Conservation (phyloP, 1,140 invertebrate genomes). For the Drosophila sp. region DNA sequence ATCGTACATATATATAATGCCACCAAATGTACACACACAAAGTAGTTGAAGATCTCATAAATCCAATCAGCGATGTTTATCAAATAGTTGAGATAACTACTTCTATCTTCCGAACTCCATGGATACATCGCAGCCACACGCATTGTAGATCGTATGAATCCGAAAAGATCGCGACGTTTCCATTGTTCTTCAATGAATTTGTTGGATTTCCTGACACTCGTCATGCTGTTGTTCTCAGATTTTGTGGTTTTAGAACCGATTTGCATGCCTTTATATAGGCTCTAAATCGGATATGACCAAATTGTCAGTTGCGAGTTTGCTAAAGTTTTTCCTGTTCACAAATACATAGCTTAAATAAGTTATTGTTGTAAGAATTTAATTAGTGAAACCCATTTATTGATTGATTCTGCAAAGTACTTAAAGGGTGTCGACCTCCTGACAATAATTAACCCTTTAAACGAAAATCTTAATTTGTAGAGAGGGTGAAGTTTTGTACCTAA, state of each 20-base stretch:
- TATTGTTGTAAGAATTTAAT: background rate
- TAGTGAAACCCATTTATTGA: no score
- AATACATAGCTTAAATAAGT: constrained; percentile 18
- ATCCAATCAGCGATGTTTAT: constrained; percentile 32
- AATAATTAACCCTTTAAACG: no score
- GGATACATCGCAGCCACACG: constrained; percentile 70
- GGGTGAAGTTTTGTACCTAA: no score
- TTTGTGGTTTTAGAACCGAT: background rate
- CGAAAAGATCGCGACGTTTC: constrained; percentile 66
- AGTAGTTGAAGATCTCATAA: constrained; percentile 70
- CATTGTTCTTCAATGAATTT: background rate
- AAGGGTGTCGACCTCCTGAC: no score
- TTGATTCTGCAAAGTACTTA: no score
- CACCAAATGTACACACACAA: constrained; percentile 64
- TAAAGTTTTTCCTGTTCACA: constrained; percentile 14
- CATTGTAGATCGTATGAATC: constrained; percentile 65
- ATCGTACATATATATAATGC: constrained; percentile 67
- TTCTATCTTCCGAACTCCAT: constrained; percentile 11
- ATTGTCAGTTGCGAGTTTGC: constrained; percentile 6
- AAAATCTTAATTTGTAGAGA: no score
- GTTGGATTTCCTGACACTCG: background rate
- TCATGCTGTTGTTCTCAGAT: constrained; percentile 4
- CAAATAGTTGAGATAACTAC: constrained; percentile 19
- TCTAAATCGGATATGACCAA: background rate
- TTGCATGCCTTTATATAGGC: constrained; percentile 2